Evolutionary conservation across 2,113 vertebrate genomes (phyloP).

Genomic region (Australoheros scitulus): DNA sequence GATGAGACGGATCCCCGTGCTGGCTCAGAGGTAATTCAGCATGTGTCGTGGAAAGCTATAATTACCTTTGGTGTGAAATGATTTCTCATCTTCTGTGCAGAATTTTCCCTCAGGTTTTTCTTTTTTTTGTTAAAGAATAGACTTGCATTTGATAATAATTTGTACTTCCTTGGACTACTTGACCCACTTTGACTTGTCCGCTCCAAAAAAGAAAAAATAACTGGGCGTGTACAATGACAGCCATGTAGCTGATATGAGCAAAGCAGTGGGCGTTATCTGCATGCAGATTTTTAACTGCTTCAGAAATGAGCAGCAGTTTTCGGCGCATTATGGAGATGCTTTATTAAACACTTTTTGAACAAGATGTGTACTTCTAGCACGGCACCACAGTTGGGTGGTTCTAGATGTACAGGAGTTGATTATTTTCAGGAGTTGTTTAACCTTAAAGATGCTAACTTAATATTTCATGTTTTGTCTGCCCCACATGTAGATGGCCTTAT

Average conservation of each 20-base stretch:
- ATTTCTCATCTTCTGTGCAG: constrained; percentile 46
- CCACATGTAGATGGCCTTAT: constrained; percentile 74
- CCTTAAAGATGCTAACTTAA: constrained; percentile 67
- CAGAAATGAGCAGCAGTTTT: constrained; percentile 20
- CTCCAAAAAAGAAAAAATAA: constrained; percentile 31
- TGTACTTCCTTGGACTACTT: constrained; percentile 26
- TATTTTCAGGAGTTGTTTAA: constrained; percentile 48
- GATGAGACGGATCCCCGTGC: constrained; percentile 65
- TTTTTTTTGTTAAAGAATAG: not conserved
- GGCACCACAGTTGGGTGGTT: constrained; percentile 4
- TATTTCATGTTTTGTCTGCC: constrained; percentile 77
- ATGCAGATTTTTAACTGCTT: constrained; percentile 52
- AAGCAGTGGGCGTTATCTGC: constrained; percentile 52
- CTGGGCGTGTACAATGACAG: constrained; percentile 69
- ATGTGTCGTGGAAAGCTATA: constrained; percentile 60
- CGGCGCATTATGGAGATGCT: constrained; percentile 15
- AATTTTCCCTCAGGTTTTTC: constrained; percentile 18
- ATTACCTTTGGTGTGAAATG: constrained; percentile 56
- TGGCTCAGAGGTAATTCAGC: constrained; percentile 69
- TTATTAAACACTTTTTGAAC: constrained; percentile 36
- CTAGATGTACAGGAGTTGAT: constrained; percentile 8
- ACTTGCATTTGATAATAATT: constrained; percentile 5
- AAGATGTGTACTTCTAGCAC: not conserved
- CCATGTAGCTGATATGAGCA: constrained; percentile 43
- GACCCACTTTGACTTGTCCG: constrained; percentile 48